Base-by-base conservation (phyloP, 2,888 invertebrate species). In the Chrysolina oricalcia region DNA sequence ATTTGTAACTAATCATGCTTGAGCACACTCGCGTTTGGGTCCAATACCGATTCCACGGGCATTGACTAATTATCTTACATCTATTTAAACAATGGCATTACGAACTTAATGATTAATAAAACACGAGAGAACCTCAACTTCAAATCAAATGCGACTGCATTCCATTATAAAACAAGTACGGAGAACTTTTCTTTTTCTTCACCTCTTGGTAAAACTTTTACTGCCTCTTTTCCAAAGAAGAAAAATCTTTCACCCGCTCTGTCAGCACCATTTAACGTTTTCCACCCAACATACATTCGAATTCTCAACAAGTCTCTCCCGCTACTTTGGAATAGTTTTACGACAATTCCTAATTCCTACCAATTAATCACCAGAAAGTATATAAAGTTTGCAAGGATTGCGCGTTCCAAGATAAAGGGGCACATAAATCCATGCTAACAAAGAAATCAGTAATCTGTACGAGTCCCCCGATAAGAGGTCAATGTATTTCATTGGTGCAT, bases 351-450 rank as follows among this genome's bases (percentile, higher is more conserved):
- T 86, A 86, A 87, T 86, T 85, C 85, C 69, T 77, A 67, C 84
- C 85, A 86, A 87, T 87, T 86, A 86, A 86, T 86, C 86, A 85
- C 86, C 64, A 80, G 79, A 79, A 83, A 83, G 82, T 85, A 83
- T 84, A 86, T 84, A 85, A 86, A 86, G 81, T 85, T 86, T 85
- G 81, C 81, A 80, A 81, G 83, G 84, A 84, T 85, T 83, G 83
- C 82, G 82, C 83, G 83, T 53, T 53, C 82, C 81, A 82, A 85
- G 86, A 86, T 85, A 85, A 85, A 85, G 83, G 79, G 76, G 79
- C 81, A 84, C 85, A 85, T 85, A 85, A 86, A 86, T 86, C 84
- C 84, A 74, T 70, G 79, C 84, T 81, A 84, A 84, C 85, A 85
- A 84, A 85, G 84, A 83, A 85, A 82, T 82, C 80, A 73, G 70